phyloP scores from a whole-genome alignment of 2,797 vertebrate species.

The Glyptemys insculpta region DNA sequence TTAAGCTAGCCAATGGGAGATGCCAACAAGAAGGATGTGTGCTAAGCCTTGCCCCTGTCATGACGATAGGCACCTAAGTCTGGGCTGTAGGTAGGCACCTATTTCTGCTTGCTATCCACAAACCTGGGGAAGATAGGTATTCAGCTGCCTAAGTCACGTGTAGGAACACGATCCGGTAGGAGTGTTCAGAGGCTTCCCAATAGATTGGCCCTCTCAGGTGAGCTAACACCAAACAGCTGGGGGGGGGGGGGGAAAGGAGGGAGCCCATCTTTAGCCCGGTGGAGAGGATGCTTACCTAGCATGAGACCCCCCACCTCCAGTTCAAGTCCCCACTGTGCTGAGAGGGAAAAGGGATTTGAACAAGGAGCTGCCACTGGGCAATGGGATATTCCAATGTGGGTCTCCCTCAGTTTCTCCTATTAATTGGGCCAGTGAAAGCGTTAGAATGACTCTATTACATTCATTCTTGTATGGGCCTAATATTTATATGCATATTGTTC shows the following conservation, averaged over 20 bases:
- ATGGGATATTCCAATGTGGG: too few species aligned
- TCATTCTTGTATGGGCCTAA: rapidly evolving
- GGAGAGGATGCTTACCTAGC: not conserved
- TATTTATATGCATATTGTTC: rapidly evolving
- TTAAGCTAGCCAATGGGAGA: not conserved
- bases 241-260: too few species aligned
- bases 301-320: too few species aligned
- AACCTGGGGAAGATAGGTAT: not conserved
- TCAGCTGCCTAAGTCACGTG: not conserved
- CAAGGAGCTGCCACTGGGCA: too few species aligned
- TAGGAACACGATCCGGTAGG: not conserved
- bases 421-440: too few species aligned
- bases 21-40: not conserved
- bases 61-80: not conserved
- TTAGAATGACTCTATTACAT: not conserved
- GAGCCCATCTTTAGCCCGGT: not conserved
- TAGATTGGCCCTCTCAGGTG: not conserved
- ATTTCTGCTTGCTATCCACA: not conserved
- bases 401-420: too few species aligned
- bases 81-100: not conserved
- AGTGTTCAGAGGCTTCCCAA: not conserved
- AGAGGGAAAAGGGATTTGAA: too few species aligned
- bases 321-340: too few species aligned
- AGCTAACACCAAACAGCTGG: not conserved
- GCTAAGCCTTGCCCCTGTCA: not conserved